Evolutionary conservation across 2,888 invertebrate species (phyloP).

Genomic region (Leptinotarsa haldemani): DNA sequence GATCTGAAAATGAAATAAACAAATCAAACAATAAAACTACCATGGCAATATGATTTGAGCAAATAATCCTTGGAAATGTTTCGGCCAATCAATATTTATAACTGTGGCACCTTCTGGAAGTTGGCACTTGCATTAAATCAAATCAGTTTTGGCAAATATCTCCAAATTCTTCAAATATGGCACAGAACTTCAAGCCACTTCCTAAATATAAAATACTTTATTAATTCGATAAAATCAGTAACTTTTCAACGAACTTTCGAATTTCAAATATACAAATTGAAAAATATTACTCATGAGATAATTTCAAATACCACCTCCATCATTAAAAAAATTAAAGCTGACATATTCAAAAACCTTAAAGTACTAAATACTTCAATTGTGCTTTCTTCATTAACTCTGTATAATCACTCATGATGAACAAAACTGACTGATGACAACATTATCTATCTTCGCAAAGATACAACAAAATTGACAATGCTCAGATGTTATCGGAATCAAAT

Average conservation of each 20-base stretch:
- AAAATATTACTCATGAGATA: not conserved
- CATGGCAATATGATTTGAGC: not conserved
- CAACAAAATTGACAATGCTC: slow-evolving; percentile 25
- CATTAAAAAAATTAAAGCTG: not conserved
- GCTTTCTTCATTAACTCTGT: slow-evolving; percentile 37
- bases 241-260: not conserved
- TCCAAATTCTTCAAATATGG: not conserved
- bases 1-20: not conserved
- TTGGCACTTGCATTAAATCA: slow-evolving; percentile 1
- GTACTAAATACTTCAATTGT: not conserved
- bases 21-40: not conserved
- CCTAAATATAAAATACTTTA: too few relatives aligned
- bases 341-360: not conserved
- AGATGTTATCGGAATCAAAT: slow-evolving; percentile 13
- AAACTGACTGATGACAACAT: slow-evolving; percentile 28
- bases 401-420: slow-evolving; percentile 43
- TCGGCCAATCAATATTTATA: not conserved
- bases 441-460: slow-evolving; percentile 21
- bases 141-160: not conserved
- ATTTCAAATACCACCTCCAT: not conserved
- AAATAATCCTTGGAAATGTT: not conserved
- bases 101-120: not conserved
- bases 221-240: not conserved
- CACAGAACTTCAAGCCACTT: not conserved
- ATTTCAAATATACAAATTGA: not conserved